Percentiles rank a stretch among this genome's conserved stretches.
These are phyloP conservation scores for human DNA, from an alignment of 2,113 vertebrate species.

Conservation along the genomic window GRCh38 chr17:66629501-66630000, in stretches of 20 bases:
- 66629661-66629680: not conserved
- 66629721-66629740: not conserved
- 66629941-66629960: not conserved
- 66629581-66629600: not conserved
- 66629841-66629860: not conserved
- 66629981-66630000: not conserved
- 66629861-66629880: rapidly evolving
- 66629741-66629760: rapidly evolving
- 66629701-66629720: not conserved
- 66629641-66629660: not conserved
- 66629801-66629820: not conserved
- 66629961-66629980: not conserved
- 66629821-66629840: not conserved
- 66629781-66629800: not conserved
- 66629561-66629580: not conserved
- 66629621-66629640: not conserved
- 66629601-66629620: slow-evolving; percentile 11
- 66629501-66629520: slow-evolving; percentile 18
- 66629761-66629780: rapidly evolving
- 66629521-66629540: not conserved
- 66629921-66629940: not conserved
- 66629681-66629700: not conserved
- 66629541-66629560: not conserved
- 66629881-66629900: not conserved
- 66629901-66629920: rapidly evolving